phyloP scores from a whole-genome alignment of 92 coral and sea anemone species.

The Palythoa caribaeorum region DNA sequence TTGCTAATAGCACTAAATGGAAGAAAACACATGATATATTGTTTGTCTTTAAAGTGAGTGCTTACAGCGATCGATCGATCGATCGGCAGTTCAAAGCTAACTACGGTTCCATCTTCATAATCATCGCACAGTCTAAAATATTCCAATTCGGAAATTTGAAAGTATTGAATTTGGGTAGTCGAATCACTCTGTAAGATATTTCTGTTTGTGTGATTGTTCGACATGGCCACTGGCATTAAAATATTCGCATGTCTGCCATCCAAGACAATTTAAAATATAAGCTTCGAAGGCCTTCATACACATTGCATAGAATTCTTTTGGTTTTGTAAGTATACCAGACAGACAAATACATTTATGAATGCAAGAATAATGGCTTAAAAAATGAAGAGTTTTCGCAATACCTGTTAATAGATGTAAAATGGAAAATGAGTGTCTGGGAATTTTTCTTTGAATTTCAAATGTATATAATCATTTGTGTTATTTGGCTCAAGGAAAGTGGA shows the following conservation, averaged over 20 bases:
- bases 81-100: not conserved
- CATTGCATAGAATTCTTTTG: slow-evolving; percentile 6
- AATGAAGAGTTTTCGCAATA: not conserved
- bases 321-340: not conserved
- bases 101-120: not conserved
- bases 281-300: not conserved
- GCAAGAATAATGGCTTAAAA: not conserved
- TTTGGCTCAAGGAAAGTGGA: not conserved
- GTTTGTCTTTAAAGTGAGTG: not conserved
- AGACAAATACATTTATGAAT: slow-evolving; percentile 8
- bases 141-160: not conserved
- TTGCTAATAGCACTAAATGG: not conserved
- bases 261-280: slow-evolving; percentile 13
- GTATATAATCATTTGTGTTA: not conserved
- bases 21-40: not conserved
- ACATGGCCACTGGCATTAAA: not conserved
- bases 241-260: slow-evolving; percentile 31
- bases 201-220: not conserved
- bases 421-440: not conserved
- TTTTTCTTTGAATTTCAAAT: slow-evolving; percentile 9
- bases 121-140: not conserved
- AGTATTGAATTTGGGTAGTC: not conserved
- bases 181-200: not conserved
- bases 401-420: slow-evolving; percentile 1
- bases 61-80: not conserved